Conservation (phyloP, 2,888 invertebrate genomes). For the Antitype chi region DNA sequence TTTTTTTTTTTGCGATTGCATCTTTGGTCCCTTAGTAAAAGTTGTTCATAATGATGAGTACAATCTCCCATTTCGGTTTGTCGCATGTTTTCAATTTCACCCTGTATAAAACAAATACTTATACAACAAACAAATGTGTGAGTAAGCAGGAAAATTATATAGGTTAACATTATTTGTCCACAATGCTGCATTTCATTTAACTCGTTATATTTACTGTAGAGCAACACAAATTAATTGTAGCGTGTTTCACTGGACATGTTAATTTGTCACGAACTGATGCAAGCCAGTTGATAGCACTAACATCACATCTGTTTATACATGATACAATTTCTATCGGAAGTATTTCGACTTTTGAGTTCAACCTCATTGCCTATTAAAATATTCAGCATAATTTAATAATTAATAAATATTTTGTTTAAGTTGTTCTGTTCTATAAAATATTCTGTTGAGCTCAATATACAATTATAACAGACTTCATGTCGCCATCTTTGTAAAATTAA, state of each 20-base stretch:
- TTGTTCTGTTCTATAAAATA: constrained; percentile 29
- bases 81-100: too few relatives aligned
- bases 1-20: too few relatives aligned
- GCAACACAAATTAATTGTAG: constrained; percentile 46
- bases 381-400: constrained; percentile 35
- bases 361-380: constrained; percentile 36
- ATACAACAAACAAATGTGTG: neutral
- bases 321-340: constrained; percentile 29
- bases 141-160: constrained; percentile 42
- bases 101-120: too few relatives aligned
- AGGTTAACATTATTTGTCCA: constrained; percentile 39
- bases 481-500: constrained; percentile 28
- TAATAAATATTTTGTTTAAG: neutral
- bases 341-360: constrained; percentile 7
- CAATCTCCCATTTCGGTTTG: too few relatives aligned
- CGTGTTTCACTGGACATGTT: constrained; percentile 51
- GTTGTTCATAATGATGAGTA: too few relatives aligned
- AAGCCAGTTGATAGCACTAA: constrained; percentile 37
- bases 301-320: constrained; percentile 34
- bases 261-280: constrained; percentile 60
- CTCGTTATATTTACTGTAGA: constrained; percentile 31
- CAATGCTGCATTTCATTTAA: constrained; percentile 40
- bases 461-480: constrained; percentile 35
- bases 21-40: too few relatives aligned
- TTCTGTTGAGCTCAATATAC: constrained; percentile 20